Evolutionary conservation across 2,797 vertebrate species (phyloP).

Genomic region (Strix occidentalis): DNA sequence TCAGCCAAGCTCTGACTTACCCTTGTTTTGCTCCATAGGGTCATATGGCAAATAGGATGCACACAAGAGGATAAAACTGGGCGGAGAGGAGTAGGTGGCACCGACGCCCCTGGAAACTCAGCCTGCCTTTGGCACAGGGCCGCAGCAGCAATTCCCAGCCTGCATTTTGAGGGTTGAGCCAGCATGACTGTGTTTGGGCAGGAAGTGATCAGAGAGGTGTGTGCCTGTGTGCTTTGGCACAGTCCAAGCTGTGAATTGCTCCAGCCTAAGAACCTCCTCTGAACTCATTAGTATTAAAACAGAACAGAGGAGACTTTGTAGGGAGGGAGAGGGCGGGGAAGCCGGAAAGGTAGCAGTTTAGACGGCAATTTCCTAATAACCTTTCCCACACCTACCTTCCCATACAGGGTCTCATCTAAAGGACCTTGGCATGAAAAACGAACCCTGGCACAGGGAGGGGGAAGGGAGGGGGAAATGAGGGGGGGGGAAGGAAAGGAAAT

Average conservation of each 20-base stretch:
- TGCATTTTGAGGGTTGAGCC: conserved; percentile 9
- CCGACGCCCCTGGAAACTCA: background rate
- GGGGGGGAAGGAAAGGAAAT: conserved; percentile 11
- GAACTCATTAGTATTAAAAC: conserved; percentile 43
- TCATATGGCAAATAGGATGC: conserved; percentile 16
- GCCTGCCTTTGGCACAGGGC: conserved; percentile 28
- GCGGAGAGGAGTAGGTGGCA: conserved; percentile 33
- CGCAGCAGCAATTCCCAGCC: background rate
- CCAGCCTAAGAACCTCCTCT: conserved; percentile 41
- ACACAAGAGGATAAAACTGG: background rate
- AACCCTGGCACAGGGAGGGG: background rate
- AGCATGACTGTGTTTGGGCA: conserved; percentile 59
- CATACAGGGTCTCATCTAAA: conserved; percentile 1
- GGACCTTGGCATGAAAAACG: conserved; percentile 31
- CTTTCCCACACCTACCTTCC: conserved; percentile 65
- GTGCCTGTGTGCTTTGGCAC: conserved; percentile 73
- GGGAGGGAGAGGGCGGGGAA: conserved; percentile 45
- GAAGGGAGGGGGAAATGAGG: conserved; percentile 1
- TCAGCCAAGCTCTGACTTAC: conserved; percentile 55
- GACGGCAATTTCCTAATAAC: conserved; percentile 60
- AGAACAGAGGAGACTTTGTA: conserved; percentile 58
- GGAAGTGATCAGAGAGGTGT: conserved; percentile 71
- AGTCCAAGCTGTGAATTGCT: conserved; percentile 46
- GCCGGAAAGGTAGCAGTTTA: conserved; percentile 56
- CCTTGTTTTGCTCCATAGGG: conserved; percentile 12